Evolutionary conservation across 1,140 invertebrate species (phyloP), one percentile per base, ranked within the genome.

Genomic region (Bombus superbus): DNA sequence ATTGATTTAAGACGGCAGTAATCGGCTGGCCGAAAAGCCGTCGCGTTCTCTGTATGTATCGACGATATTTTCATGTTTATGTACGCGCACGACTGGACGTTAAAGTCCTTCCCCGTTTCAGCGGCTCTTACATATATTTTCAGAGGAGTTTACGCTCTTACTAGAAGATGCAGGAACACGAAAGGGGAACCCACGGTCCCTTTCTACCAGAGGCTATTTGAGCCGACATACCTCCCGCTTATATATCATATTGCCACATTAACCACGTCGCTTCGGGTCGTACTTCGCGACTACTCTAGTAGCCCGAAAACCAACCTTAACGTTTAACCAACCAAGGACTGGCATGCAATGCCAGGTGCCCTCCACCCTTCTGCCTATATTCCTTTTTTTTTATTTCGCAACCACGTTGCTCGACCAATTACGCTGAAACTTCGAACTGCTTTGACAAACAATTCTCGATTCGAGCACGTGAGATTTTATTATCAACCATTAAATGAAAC

Each of bases 241-340:
- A 88, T 92, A 92, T 91, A 92, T 93, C 91, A 93, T 92, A 90
- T 91, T 87, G 88, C 91, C 91, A 89, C 92, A 89, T 93, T 92
- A 90, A 90, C 88, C 85, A 88, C 90, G 89, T 93, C 86, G 81
- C 90, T 90, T 91, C 84, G 82, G 81, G 88, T 89, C 79, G 78
- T 86, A 82, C 89, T 83, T 86, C 72, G 62, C 86, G 85, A 92
- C 84, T 91, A 88, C 87, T 91, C 80, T 84, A 78, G 83, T 88
- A 91, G 83, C 89, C 74, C 81, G 88, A 91, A 90, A 90, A 90
- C 35, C 81, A 81, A 84, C 69, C 85, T 86, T 76, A n/a, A 66
- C 79, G 76, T 82, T 73, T 35, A 32, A 32, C 32, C 32, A 32
- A 38, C 66, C 77, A 66, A 53, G 69, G 69, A 87, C 81, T 81